phyloP scores from a whole-genome alignment of 2,888 invertebrate species.

The Standfussiana lucernea region DNA sequence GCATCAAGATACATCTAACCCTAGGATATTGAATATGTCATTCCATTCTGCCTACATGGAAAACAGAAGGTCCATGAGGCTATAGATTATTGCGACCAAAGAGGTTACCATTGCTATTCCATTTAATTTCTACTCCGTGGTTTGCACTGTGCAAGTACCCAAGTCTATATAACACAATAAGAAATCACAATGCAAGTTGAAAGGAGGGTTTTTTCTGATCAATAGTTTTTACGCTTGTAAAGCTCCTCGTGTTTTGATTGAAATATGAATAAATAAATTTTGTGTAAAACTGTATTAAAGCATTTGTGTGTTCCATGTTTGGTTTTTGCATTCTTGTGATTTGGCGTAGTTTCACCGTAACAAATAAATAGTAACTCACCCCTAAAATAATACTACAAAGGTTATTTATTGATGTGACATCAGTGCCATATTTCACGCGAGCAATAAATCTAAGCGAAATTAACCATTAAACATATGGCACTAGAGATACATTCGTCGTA shows the following conservation, averaged over 20 bases:
- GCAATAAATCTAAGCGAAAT: conserved; percentile 37
- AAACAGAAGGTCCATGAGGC: not conserved
- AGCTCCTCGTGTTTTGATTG: conserved; percentile 8
- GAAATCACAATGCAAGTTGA: conserved; percentile 38
- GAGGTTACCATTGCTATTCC: conserved; percentile 3
- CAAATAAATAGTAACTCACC: conserved; percentile 1
- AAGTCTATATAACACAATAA: conserved; percentile 34
- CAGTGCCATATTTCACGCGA: conserved; percentile 27
- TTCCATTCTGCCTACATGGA: not conserved
- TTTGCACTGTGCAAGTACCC: conserved; percentile 32
- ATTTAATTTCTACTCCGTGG: not conserved
- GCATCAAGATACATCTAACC: not conserved
- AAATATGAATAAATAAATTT: conserved; percentile 1
- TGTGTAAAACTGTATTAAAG: not conserved
- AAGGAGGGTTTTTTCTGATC: conserved; percentile 30
- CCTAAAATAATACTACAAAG: conserved; percentile 16
- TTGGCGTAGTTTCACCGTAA: no score
- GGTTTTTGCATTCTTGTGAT: no score
- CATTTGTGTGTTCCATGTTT: no score
- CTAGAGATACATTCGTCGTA: conserved; percentile 33
- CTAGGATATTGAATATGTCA: not conserved
- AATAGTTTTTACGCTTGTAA: conserved; percentile 28
- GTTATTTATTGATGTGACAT: conserved; percentile 8
- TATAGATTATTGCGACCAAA: not conserved
- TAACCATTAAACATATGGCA: conserved; percentile 23